Percentiles rank a stretch among this genome's conserved stretches.
Conservation (phyloP, 2,888 invertebrate species). For the Mythimna albipuncta region DNA sequence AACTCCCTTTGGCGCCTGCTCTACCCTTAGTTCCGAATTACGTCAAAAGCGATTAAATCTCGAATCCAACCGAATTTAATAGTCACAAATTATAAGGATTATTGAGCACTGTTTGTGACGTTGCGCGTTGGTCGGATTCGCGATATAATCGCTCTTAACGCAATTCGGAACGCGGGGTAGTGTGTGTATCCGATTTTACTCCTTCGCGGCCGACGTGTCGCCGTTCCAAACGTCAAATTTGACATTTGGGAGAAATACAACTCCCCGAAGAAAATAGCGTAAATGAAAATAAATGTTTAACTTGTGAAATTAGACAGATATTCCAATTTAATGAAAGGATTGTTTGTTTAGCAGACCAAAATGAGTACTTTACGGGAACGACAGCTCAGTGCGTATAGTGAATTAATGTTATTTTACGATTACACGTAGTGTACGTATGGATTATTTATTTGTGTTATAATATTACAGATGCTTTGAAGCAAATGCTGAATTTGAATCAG, state of each 20-base stretch:
- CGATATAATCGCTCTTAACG: too few species aligned
- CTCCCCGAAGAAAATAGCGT: constrained; percentile 45
- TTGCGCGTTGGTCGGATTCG: too few species aligned
- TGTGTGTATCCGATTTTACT: constrained; percentile 1
- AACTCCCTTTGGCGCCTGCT: too few species aligned
- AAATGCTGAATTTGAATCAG: constrained; percentile 98
- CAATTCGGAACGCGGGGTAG: too few species aligned
- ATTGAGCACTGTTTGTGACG: too few species aligned
- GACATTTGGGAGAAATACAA: constrained; percentile 56
- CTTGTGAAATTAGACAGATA: constrained; percentile 30
- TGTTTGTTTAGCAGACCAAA: constrained; percentile 45
- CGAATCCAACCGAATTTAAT: too few species aligned
- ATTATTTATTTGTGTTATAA: constrained; percentile 54
- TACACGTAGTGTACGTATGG: constrained; percentile 53
- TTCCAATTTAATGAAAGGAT: constrained; percentile 52
- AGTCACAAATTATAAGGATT: too few species aligned
- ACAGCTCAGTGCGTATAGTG: constrained; percentile 72
- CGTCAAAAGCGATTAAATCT: too few species aligned
- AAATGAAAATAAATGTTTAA: constrained; percentile 45
- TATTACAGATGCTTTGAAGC: constrained; percentile 96
- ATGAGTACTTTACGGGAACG: constrained; percentile 72
- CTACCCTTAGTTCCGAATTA: too few species aligned
- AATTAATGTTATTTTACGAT: constrained; percentile 34
- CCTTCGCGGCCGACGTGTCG: constrained; percentile 59
- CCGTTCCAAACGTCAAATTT: constrained; percentile 57